phyloP scores from a whole-genome alignment of 2,113 vertebrate species.

The Talpa occidentalis region DNA sequence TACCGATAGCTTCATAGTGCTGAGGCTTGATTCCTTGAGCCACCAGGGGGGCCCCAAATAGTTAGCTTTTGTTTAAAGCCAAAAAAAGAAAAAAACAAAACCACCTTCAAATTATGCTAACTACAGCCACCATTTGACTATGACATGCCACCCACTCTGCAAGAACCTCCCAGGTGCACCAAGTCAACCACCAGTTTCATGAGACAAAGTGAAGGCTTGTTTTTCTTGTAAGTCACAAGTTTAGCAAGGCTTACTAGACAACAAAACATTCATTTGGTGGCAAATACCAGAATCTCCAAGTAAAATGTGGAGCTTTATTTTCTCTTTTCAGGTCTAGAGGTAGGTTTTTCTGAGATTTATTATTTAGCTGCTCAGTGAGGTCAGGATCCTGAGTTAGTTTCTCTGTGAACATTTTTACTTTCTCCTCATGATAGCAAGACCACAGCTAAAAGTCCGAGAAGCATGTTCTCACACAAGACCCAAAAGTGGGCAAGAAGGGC shows the following conservation, averaged over 20 bases:
- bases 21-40: too few relatives aligned
- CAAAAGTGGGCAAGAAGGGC: background rate
- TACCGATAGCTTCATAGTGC: too few relatives aligned
- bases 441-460: background rate
- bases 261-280: background rate
- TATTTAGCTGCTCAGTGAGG: background rate
- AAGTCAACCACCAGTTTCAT: background rate
- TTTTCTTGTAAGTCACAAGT: background rate
- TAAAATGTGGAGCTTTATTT: background rate
- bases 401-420: background rate
- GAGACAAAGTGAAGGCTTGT: conserved; percentile 22
- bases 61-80: background rate
- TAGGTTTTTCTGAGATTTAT: background rate
- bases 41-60: too few relatives aligned
- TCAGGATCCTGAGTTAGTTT: background rate
- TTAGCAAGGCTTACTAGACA: background rate
- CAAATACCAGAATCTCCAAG: background rate
- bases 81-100: background rate
- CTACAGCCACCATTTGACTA: background rate
- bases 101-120: background rate
- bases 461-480: background rate
- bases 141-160: background rate
- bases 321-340: background rate
- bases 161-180: background rate
- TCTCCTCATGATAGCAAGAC: background rate